Evolutionary conservation across 2,888 invertebrate genomes (phyloP).

Genomic region (Sussaba pulchella): DNA sequence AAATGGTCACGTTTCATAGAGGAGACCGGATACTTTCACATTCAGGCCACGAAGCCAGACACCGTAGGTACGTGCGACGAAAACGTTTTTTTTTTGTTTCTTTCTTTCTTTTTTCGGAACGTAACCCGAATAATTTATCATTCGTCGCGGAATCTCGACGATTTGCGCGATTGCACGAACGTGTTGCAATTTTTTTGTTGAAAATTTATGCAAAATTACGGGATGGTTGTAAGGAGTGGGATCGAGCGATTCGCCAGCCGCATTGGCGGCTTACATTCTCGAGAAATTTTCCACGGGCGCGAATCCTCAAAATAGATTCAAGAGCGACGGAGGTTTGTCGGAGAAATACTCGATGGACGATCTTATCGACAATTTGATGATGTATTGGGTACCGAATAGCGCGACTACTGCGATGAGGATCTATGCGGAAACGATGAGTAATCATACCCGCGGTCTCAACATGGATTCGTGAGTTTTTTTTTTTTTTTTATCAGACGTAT

Average conservation of each 20-base stretch:
- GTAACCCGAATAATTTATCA: neutral
- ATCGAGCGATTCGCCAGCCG: constrained; percentile 92
- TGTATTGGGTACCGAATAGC: constrained; percentile 86
- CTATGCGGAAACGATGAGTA: constrained; percentile 88
- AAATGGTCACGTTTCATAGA: constrained; percentile 68
- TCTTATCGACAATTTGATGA: constrained; percentile 86
- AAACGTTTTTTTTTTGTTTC: no score
- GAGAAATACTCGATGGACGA: constrained; percentile 85
- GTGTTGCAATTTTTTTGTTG: no score
- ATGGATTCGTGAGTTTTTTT: constrained; percentile 83
- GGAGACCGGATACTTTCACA: constrained; percentile 82
- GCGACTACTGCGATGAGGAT: constrained; percentile 85
- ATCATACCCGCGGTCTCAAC: constrained; percentile 74
- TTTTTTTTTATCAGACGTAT: neutral
- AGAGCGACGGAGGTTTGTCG: constrained; percentile 88
- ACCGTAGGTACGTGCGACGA: constrained; percentile 86
- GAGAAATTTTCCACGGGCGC: constrained; percentile 94
- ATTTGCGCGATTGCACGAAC: no score
- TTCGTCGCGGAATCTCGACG: neutral
- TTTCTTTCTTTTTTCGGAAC: no score
- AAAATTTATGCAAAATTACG: no score
- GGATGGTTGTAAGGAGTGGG: constrained; percentile 87
- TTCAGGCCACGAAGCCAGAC: constrained; percentile 91
- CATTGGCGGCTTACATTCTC: constrained; percentile 94
- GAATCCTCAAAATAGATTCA: constrained; percentile 84